Conservation (phyloP, 2,888 invertebrate genomes). For the Acleris literana region DNA sequence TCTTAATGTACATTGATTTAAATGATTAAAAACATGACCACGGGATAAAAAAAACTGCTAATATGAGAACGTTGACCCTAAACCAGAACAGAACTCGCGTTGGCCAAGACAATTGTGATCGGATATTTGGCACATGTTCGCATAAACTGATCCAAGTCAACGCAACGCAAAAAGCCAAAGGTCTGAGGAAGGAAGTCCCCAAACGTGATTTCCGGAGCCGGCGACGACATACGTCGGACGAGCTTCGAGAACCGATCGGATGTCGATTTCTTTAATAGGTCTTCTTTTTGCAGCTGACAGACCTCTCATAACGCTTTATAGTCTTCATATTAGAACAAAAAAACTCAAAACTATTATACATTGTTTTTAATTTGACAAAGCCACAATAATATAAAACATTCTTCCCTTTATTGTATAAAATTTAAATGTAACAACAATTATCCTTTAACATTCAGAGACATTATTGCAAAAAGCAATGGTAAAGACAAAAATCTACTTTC, state of each 20-base stretch:
- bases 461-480: background rate
- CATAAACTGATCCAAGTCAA: slow-evolving; percentile 22
- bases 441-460: no score
- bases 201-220: slow-evolving; percentile 69
- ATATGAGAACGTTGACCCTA: background rate
- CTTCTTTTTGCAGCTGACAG: slow-evolving; percentile 21
- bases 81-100: background rate
- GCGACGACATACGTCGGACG: slow-evolving; percentile 45
- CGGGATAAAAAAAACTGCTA: no score
- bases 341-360: no score
- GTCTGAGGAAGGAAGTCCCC: slow-evolving; percentile 57
- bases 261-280: slow-evolving; percentile 43
- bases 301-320: no score
- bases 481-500: slow-evolving; percentile 9
- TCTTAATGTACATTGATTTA: no score
- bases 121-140: slow-evolving; percentile 35
- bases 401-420: no score
- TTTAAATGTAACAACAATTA: no score
- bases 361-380: no score
- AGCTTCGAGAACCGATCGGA: slow-evolving; percentile 61
- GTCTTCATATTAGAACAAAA: no score
- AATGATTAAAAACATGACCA: no score
- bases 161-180: slow-evolving; percentile 51
- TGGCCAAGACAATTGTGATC: slow-evolving; percentile 1
- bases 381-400: no score